These are phyloP conservation scores for Agrypnus murinus DNA, from an alignment of 2,888 invertebrate genomes.

Conservation along the genomic window DNA sequence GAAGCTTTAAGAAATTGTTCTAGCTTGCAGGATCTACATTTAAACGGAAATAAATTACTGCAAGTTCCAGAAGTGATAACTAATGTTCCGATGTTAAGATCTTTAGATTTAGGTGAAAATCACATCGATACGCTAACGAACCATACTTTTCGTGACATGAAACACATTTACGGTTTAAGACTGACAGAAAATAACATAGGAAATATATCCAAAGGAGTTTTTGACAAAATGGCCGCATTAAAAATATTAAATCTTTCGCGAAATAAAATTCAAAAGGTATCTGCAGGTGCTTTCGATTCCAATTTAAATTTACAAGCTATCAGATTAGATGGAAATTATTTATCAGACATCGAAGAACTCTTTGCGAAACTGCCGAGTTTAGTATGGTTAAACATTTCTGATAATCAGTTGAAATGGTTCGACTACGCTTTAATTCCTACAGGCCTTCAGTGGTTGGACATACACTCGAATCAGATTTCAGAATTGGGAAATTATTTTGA, in stretches of 20 bases:
- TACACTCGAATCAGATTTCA: constrained; percentile 88
- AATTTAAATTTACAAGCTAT: constrained; percentile 87
- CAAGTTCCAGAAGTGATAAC: constrained; percentile 84
- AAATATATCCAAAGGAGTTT: constrained; percentile 85
- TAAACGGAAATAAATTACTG: constrained; percentile 86
- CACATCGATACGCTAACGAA: constrained; percentile 85
- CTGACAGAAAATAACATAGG: constrained; percentile 90
- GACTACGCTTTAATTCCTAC: constrained; percentile 91
- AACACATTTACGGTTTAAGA: constrained; percentile 86
- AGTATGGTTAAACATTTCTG: constrained; percentile 90
- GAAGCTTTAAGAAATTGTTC: constrained; percentile 86
- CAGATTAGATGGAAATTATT: constrained; percentile 86
- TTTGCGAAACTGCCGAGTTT: constrained; percentile 88
- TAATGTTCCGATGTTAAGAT: constrained; percentile 84
- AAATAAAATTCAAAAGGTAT: constrained; percentile 87
- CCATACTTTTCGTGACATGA: constrained; percentile 86
- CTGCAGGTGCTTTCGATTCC: constrained; percentile 85
- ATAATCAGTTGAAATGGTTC: constrained; percentile 88
- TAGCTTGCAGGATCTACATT: constrained; percentile 86
- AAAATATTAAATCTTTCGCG: constrained; percentile 89
- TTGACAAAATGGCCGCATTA: constrained; percentile 84
- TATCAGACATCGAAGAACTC: constrained; percentile 85
- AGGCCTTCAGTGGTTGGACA: constrained; percentile 88
- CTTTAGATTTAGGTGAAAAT: constrained; percentile 90
- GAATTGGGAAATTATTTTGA: constrained; percentile 90